phyloP scores from a whole-genome alignment of 2,797 vertebrate species.

The Amazona ochrocephala region DNA sequence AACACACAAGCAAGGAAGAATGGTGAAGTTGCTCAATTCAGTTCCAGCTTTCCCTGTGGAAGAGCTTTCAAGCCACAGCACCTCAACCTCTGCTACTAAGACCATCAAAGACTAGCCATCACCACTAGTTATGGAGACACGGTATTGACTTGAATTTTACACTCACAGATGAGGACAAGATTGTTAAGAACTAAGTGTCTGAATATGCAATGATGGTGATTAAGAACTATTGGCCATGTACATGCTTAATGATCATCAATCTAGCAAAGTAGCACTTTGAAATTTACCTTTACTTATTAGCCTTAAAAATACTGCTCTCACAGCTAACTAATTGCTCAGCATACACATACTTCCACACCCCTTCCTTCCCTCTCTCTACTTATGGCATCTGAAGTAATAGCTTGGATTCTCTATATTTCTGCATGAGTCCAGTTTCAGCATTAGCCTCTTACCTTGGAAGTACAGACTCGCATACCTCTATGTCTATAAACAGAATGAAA shows the following conservation, averaged over 20 bases:
- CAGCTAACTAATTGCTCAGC: neutral
- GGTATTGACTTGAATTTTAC: neutral
- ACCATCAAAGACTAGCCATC: neutral
- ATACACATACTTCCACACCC: accelerated
- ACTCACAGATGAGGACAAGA: neutral
- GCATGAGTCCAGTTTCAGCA: neutral
- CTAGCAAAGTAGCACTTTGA: neutral
- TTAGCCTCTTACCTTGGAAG: neutral
- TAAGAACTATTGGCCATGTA: neutral
- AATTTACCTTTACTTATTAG: neutral
- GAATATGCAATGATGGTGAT: neutral
- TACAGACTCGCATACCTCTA: neutral
- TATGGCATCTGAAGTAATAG: neutral
- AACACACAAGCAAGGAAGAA: neutral
- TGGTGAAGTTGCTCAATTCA: neutral
- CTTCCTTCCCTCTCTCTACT: neutral
- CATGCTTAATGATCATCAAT: neutral
- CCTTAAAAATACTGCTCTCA: neutral
- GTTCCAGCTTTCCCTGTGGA: neutral
- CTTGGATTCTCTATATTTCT: neutral
- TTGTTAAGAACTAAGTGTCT: neutral
- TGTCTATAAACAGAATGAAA: neutral
- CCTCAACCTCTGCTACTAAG: neutral
- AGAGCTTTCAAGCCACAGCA: neutral
- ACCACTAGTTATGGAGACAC: neutral